Base-by-base conservation (phyloP, 1,140 invertebrate genomes). In the Conus betulinus region DNA sequence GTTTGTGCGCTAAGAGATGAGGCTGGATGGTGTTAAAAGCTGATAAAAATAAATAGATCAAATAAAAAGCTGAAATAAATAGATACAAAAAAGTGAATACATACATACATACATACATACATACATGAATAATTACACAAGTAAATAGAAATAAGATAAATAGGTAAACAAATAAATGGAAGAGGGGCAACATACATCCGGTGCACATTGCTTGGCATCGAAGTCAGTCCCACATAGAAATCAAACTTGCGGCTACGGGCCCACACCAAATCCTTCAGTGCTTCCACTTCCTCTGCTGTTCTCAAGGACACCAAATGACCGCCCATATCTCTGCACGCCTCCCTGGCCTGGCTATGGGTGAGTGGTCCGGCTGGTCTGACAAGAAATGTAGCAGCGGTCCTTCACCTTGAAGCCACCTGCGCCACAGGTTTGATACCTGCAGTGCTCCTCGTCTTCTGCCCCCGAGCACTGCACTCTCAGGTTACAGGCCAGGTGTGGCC, bases 401-500 rank as follows among this genome's bases (percentile, higher is more conserved):
- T n/a, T n/a, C n/a, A 74, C n/a, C 20, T 7, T 74, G 20, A 74
- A 74, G 67, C 67, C 20, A 20, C 67, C 67, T 11, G 13, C 60
- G 15, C 57, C 57, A 71, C 63, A 71, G 63, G n/a, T 53, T 27
- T 27, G 23, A 52, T 83, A 83, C 7, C 27, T 20, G 39, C 84
- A 85, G 55, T 25, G 25, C 17, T n/a, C n/a, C 60, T 85, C 84
- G 57, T 85, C 84, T 39, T 85, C 84, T 55, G 57, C 84, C 20
- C 57, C 84, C 0, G 27, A 53, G n/a, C 84, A 85, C 55, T 85
- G 20, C 27, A 11, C 13, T 20, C 1, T 7, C 57, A 85, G 60
- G 84, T 85, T 67, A 39, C 84, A 85, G 55, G 55, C n/a, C 10
- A 85, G 25, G 84, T 85, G 84, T 10, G n/a, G 84, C 57, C 25